Percentiles rank a stretch among this genome's conserved stretches.
phyloP scores from a whole-genome alignment of 2,113 vertebrate species.

The Dendropsophus ebraccatus region DNA sequence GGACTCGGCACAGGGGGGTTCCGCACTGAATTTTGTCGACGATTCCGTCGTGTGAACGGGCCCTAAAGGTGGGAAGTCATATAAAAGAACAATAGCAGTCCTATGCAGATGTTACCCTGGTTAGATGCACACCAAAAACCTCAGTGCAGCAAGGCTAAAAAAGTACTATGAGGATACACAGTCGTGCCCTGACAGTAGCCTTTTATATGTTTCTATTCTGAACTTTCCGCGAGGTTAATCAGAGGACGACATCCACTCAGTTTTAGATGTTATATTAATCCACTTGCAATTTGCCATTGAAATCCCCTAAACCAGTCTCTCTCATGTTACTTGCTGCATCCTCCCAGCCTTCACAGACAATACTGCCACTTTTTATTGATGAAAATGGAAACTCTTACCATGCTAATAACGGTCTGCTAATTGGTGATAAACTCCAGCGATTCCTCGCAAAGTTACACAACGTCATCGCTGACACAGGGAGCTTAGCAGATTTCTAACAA shows the following conservation, averaged over 20 bases:
- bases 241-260: not conserved
- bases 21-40: no score
- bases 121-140: not conserved
- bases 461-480: not conserved
- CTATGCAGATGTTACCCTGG: not conserved
- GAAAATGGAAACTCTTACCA: constrained; percentile 3
- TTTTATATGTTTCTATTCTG: not conserved
- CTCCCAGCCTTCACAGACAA: not conserved
- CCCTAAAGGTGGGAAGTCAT: not conserved
- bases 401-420: constrained; percentile 20
- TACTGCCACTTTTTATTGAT: not conserved
- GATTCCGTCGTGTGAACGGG: no score
- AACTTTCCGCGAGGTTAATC: not conserved
- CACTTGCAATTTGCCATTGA: not conserved
- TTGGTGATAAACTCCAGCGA: not conserved
- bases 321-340: not conserved
- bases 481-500: constrained; percentile 16
- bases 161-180: not conserved
- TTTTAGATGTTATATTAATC: not conserved
- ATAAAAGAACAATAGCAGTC: not conserved
- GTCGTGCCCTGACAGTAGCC: not conserved
- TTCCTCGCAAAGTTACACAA: constrained; percentile 13
- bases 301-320: not conserved
- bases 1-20: no score
- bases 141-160: not conserved